These are phyloP conservation scores for Diaprepes abbreviatus DNA, from an alignment of 2,888 invertebrate genomes.

Conservation along the genomic window DNA sequence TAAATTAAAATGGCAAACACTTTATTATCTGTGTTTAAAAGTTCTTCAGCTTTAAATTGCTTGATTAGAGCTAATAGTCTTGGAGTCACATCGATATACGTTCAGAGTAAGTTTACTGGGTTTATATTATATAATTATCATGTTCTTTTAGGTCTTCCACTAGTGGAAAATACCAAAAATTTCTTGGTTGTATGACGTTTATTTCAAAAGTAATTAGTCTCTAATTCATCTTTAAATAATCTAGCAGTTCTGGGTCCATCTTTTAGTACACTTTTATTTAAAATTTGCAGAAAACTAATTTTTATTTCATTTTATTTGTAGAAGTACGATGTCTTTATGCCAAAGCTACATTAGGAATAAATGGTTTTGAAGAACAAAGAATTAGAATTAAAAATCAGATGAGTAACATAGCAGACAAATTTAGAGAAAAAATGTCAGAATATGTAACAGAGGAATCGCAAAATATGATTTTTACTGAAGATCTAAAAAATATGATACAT, in stretches of 20 bases:
- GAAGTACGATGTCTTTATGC: slow-evolving; percentile 70
- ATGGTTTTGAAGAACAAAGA: slow-evolving; percentile 71
- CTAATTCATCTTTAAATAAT: too few species aligned
- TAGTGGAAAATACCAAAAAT: too few species aligned
- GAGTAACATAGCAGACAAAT: slow-evolving; percentile 74
- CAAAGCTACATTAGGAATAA: slow-evolving; percentile 74
- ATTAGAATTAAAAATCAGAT: slow-evolving; percentile 74
- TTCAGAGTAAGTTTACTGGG: slow-evolving; percentile 21
- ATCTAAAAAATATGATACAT: slow-evolving; percentile 85
- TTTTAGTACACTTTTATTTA: too few species aligned
- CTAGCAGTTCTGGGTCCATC: too few species aligned
- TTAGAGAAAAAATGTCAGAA: slow-evolving; percentile 79
- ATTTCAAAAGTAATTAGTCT: too few species aligned
- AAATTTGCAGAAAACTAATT: too few species aligned
- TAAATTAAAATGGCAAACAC: slow-evolving; percentile 41
- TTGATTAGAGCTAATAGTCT: slow-evolving; percentile 22
- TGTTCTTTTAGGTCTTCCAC: too few species aligned
- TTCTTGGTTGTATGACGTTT: too few species aligned
- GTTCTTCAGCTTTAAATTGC: slow-evolving; percentile 4
- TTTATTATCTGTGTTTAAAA: slow-evolving; percentile 30
- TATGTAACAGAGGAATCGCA: slow-evolving; percentile 71
- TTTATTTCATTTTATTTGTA: too few species aligned
- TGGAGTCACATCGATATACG: slow-evolving; percentile 29
- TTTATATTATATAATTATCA: slow-evolving; percentile 5
- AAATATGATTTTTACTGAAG: slow-evolving; percentile 86